Base-by-base conservation (phyloP, 2,888 invertebrate species). In the Ornithoptera priamus region DNA sequence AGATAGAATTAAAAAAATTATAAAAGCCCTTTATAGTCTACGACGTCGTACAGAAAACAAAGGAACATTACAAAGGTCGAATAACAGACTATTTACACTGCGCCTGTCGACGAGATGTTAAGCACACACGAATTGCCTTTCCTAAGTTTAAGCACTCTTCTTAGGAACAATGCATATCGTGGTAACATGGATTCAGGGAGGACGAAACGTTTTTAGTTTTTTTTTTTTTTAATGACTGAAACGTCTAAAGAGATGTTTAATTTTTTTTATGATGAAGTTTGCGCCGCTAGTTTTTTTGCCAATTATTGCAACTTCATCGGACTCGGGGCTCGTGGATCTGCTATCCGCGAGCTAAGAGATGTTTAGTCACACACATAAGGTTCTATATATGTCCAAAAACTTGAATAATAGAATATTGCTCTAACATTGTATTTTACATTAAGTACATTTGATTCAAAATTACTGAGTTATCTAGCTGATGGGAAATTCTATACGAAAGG, bases 81-180 rank as follows among this genome's bases (percentile, higher is more conserved):
- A 56, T 56, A 20, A 56, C 7, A 20, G 18, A 20, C 20, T 61
- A 61, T 64, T 65, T 69, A 57, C 59, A 66, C 58, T 57, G 22
- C 65, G 62, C 58, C 57, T 62, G 69, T 66, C 58, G 42, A 50
- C 62, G 58, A 58, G 57, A 62, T 46, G 69, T 2, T 22, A 57
- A 46, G 62, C 66, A 66, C 65, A 65, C 58, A 66, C 39, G 62
- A 69, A 62, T 66, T 62, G 57, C 69, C 58, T 50, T 46, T 46
- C 46, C 66, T 10, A 42, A 57, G 69, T 57, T 57, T 62, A 62
- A 66, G 69, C 69, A 58, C 61, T 42, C 62, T 66, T 50, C 62
- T 36, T 57, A 18, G 30, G 39, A 62, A 70, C 69, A 70, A 70
- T 70, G 69, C 65, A 50, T 18, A 6, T 61, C 58, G 22, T 58